Evolutionary conservation across 2,888 invertebrate genomes (phyloP), one percentile per base, ranked within the genome.

Genomic region (Scaptomyza cyrtandrae): DNA sequence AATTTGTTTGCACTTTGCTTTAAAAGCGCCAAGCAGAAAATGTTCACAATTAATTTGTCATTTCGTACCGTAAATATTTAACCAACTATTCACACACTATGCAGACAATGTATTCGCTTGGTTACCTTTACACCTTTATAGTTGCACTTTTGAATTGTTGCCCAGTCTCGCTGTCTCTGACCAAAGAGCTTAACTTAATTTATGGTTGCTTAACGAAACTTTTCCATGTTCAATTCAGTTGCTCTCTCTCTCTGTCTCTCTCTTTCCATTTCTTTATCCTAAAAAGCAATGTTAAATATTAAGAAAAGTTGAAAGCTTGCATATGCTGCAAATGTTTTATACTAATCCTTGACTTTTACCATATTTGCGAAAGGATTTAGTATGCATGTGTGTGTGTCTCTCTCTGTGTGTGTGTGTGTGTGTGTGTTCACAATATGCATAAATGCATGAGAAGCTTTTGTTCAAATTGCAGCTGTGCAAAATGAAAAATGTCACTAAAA

Each of bases 11-110:
- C 76, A 52, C 52, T 78, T 77, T 39, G 59, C 55, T 56, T 75
- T 58, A 59, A 72, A 62, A 76, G 54, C 55, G 75, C 39, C 62
- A 44, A 60, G 71, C 64, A 41, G 49, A 60, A 67, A 52, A 74
- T 71, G 68, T 75, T 63, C 70, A 63, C 81, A 81, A 87, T 82
- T 82, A 82, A 81, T 79, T 81, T 75, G 78, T 78, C 78, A 81
- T 65, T 78, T 75, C 46, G 59, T 29, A 49, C 74, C 61, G 74
- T 39, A 78, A 78, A 78, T 75, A 72, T 78, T 78, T 73, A 66
- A 24, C 9, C 33, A 37, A 43, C 57, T 39, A 41, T 58, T 48
- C 48, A 59, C 16, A 58, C 39, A 55, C 49, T n/a, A 10, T 60
- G 55, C 7, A 9, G 45, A 46, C 37, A 39, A 27, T 29, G 27